Evolutionary conservation across 2,888 invertebrate genomes (phyloP), one percentile per base, ranked within the genome.

Genomic region (Sminthurides aquaticus): DNA sequence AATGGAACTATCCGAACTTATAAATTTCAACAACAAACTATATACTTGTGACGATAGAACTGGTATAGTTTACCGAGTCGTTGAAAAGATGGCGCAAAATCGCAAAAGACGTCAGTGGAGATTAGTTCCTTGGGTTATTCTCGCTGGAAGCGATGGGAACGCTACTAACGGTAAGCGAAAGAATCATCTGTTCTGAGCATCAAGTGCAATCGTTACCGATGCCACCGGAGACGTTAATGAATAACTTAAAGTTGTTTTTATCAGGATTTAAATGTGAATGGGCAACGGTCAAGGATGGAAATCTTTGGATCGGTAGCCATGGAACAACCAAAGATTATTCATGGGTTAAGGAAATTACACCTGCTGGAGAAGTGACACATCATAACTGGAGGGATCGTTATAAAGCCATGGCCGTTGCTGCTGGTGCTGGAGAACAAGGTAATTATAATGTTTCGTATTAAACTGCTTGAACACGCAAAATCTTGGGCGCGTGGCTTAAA

Each of bases 1-100:
- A 1, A 96, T 98, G 95, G 98, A 99, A 78, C 81, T 99, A 2
- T 98, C 97, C 0, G 98, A 99, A 77, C 81, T 99, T 63, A 86
- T 91, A 64, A 90, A 91, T 0, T 99, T 90, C 78, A 89, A 98
- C 81, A 96, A 96, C 0, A 86, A 85, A 78, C 79, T 99, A 48
- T 83, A 92, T 29, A 87, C 91, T 3, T 90, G 96, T 77, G 98
- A 98, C 80, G 98, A 99, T 80, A 83, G 97, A 71, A 97, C 97
- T 29, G 99, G 99, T n/a, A 77, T 81, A 60, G 81, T 97, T 2
- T 96, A 89, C 80, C 60, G 56, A 2, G 26, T 18, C n/a, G 49
- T 2, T 3, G 18, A 25, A 55, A 29, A 52, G 5, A n/a, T n/a
- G n/a, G 29, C 25, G 1, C 28, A 20, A 24, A 22, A 52, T 52